Evolutionary conservation across 1,140 invertebrate species (phyloP).

Genomic region (Drosophila ohnishii): DNA sequence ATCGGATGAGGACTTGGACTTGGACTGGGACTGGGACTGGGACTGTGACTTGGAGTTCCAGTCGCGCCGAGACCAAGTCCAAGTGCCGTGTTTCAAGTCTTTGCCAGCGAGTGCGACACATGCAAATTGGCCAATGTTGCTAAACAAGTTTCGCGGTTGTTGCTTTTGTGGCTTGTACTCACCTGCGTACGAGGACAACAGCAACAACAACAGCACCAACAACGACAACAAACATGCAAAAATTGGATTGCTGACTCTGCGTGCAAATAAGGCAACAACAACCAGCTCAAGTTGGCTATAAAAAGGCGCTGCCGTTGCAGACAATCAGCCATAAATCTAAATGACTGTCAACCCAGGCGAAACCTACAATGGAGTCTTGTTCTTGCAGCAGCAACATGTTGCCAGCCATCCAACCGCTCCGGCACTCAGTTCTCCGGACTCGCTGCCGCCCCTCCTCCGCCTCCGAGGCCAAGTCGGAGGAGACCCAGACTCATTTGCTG

Average conservation of each 20-base stretch:
- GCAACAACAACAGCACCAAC: constrained; percentile 32
- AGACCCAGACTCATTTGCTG: constrained; percentile 68
- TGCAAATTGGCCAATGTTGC: constrained; percentile 80
- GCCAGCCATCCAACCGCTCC: constrained; percentile 28
- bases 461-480: background rate
- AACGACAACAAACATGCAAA: constrained; percentile 58
- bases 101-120: constrained; percentile 70
- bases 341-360: constrained; percentile 78
- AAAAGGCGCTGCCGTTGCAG: constrained; percentile 70
- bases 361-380: constrained; percentile 70
- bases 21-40: constrained; percentile 11
- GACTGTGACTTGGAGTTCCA: constrained; percentile 11
- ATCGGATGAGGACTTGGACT: constrained; percentile 38
- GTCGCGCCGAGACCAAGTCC: constrained; percentile 5
- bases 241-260: constrained; percentile 57
- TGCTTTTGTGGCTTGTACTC: constrained; percentile 60
- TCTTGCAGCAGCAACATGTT: constrained; percentile 71
- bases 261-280: constrained; percentile 57
- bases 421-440: constrained; percentile 14
- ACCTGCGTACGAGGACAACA: constrained; percentile 72
- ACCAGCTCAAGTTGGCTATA: constrained; percentile 57
- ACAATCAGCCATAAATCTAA: constrained; percentile 82
- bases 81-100: constrained; percentile 28
- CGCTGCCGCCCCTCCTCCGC: background rate
- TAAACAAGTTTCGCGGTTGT: constrained; percentile 71